phyloP scores from a whole-genome alignment of 2,888 invertebrate genomes.

The Diabrotica balteata region DNA sequence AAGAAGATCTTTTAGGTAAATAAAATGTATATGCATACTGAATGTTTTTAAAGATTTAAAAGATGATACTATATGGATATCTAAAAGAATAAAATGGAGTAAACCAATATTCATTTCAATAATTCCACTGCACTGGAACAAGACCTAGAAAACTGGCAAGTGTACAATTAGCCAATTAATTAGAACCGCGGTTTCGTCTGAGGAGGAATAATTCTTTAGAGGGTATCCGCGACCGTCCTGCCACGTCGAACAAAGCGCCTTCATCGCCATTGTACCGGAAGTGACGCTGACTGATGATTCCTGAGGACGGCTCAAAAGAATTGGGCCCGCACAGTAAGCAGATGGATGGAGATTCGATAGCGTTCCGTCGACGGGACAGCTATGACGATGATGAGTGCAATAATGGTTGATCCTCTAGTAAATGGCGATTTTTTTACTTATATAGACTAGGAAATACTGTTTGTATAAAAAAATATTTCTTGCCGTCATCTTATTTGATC shows the following conservation, averaged over 20 bases:
- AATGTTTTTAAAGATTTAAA: too few species aligned
- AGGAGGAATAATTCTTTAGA: slow-evolving; percentile 48
- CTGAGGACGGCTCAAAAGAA: slow-evolving; percentile 56
- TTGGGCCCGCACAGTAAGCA: slow-evolving; percentile 57
- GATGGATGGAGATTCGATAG: slow-evolving; percentile 57
- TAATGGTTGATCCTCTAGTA: slow-evolving; percentile 46
- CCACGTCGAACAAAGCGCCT: slow-evolving; percentile 53
- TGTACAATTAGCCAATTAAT: slow-evolving; percentile 59
- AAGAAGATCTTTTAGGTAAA: too few species aligned
- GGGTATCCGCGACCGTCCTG: slow-evolving; percentile 42
- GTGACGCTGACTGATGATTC: slow-evolving; percentile 61
- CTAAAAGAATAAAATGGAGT: too few species aligned
- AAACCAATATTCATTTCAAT: too few species aligned
- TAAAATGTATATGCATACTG: too few species aligned
- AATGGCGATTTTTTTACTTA: too few species aligned
- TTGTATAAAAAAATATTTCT: too few species aligned
- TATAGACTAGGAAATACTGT: too few species aligned
- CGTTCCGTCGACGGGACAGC: slow-evolving; percentile 2
- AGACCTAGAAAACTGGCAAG: slow-evolving; percentile 48
- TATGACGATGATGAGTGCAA: slow-evolving; percentile 41
- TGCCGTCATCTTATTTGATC: too few species aligned
- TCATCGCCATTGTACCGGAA: slow-evolving; percentile 58
- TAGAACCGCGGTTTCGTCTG: slow-evolving; percentile 48
- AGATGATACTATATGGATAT: too few species aligned
- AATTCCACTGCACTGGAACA: slow-evolving; percentile 33